Base-by-base conservation (phyloP, 2,797 vertebrate species). In the Lagorchestes hirsutus region DNA sequence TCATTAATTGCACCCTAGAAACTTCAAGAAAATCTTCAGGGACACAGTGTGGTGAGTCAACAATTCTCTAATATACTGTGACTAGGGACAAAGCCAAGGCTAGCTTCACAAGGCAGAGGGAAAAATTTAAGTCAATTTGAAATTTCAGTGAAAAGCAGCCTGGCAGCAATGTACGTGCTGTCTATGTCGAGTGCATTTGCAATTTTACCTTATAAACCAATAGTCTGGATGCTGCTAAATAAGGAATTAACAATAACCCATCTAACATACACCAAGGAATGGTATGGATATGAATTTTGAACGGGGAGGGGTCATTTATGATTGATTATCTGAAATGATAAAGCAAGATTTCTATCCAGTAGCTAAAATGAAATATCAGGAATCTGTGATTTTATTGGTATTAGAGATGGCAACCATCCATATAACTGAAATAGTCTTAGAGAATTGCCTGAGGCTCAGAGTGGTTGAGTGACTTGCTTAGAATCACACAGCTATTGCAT, bases 341-440 rank as follows among this genome's bases (percentile, higher is more conserved):
- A 50, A 96, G 82, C 67, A 90, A 96, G 67, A 28, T 92, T 93
- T 58, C 91, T 93, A 9, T 94, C 16, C 31, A 93, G 46, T 90
- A 94, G 90, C 90, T 91, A 96, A 97, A 97, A 91, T 93, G 57
- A 92, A 93, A 27, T 91, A 90, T 95, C 94, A 96, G n/a, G 18
- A 46, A 87, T 3, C 74, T 50, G 40, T 50, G 74, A 50, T 46
- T 87, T 82, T 82, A 27, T 82, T 27, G 40, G 24, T 50, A 87
- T 50, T 87, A 50, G 9, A 87, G 74, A 87, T 87, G 0, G 40
- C 74, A 87, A 46, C 22, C 40, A 87, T 46, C 24, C 27, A 12
- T 46, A 4, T 50, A 87, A 87, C 74, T 46, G 50, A 10, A 87
- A 27, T 82, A 24, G 24, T 50, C 22, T 87, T 27, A 50, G 74